Percentiles rank a stretch among this genome's conserved stretches.
Conservation (phyloP, 2,113 vertebrate genomes). For the Pteronura brasiliensis region DNA sequence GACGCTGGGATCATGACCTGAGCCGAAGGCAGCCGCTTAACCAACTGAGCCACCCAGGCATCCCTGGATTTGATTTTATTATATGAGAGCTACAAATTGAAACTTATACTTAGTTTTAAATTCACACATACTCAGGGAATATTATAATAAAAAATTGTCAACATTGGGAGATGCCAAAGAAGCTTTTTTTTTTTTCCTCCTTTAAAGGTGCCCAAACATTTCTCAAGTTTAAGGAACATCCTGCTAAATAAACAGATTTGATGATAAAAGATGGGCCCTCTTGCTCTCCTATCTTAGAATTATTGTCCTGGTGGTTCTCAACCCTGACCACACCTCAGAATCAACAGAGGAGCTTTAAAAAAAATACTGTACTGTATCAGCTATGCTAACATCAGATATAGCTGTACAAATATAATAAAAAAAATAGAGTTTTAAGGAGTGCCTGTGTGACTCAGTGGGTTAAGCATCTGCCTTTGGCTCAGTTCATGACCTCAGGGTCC, state of each 20-base stretch:
- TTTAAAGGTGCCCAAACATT: not conserved
- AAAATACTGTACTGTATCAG: not conserved
- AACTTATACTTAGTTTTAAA: not conserved
- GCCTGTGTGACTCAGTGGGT: too few relatives aligned
- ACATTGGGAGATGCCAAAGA: not conserved
- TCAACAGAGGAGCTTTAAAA: not conserved
- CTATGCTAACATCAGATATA: not conserved
- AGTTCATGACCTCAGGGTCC: too few relatives aligned
- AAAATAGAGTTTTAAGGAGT: not conserved
- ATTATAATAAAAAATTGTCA: not conserved
- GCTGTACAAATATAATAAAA: not conserved
- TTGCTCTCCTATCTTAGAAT: not conserved
- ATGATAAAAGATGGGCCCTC: not conserved
- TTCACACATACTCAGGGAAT: not conserved
- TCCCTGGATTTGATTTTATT: not conserved
- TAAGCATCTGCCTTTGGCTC: too few relatives aligned
- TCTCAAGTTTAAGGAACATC: not conserved
- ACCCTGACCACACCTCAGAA: not conserved
- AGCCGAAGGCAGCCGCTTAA: too few relatives aligned
- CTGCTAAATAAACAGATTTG: not conserved
- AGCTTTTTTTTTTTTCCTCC: not conserved
- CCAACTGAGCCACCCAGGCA: too few relatives aligned
- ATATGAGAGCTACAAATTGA: not conserved
- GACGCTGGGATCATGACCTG: too few relatives aligned
- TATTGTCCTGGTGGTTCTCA: not conserved